Base-by-base conservation (phyloP, 2,113 vertebrate species). In the Perca flavescens region DNA sequence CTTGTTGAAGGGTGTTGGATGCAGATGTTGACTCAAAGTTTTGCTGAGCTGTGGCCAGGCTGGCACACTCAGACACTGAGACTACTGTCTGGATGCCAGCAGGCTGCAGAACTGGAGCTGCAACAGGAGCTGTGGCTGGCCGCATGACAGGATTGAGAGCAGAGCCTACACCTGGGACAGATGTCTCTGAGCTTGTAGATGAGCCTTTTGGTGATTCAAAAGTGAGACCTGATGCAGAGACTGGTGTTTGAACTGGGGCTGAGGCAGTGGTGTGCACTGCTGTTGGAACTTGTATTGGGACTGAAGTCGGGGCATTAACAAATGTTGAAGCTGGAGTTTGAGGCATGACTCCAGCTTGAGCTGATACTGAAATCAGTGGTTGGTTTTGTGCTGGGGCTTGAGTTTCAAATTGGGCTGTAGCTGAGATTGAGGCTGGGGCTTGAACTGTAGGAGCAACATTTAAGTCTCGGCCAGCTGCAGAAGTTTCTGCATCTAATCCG, bases 21-120 rank as follows among this genome's bases (percentile, higher is more conserved):
- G 85, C 68, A 69, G 80, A 81, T 72, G 86, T 57, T 6, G 82
- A 65, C 69, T 93, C 91, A 0, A 91, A 12, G 15, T 87, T 86
- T 84, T 96, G 95, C 80, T 96, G 95, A 80, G 90, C 91, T 52
- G 92, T 71, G 0, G 94, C 82, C 70, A 94, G 93, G 11, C 92
- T 85, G 77, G 78, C 77, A 89, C 80, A 70, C 70, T 94, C 91
- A 16, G 93, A 83, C 0, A 81, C 73, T 28, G 95, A 92, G 34
- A 89, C 87, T 7, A 86, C 65, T 85, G 93, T 91, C 80, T 96
- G 94, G 71, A 90, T 94, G 89, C 95, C 90, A 52, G 91, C 91
- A 64, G 93, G 68, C 89, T 95, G 96, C 47, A 96, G 74, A 90
- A 90, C 16, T 54, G 92, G 85, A 83, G 96, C 82, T 79, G 88